These are phyloP conservation scores for Teinopalpus imperialis DNA, from an alignment of 2,888 invertebrate species.

Conservation along the genomic window DNA sequence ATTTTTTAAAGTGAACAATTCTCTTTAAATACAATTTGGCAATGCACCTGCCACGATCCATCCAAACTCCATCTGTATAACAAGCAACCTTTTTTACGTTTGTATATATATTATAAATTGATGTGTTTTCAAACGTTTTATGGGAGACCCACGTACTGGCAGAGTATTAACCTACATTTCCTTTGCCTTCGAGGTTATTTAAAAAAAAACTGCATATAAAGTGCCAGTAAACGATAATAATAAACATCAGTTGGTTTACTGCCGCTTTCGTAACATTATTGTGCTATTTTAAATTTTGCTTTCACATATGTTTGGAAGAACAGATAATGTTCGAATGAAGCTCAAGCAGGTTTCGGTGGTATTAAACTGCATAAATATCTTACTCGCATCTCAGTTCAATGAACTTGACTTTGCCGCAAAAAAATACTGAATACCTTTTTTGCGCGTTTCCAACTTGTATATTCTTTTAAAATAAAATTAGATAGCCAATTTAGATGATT, in stretches of 20 bases:
- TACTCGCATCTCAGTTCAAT: constrained; percentile 10
- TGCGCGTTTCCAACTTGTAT: background rate
- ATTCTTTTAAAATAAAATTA: constrained; percentile 3
- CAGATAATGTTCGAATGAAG: background rate
- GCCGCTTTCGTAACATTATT: too few relatives aligned
- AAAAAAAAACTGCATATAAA: constrained; percentile 1
- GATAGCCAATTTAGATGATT: constrained; percentile 5
- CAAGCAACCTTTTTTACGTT: background rate
- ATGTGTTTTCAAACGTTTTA: constrained; percentile 19
- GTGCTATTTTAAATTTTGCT: too few relatives aligned
- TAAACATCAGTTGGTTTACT: too few relatives aligned
- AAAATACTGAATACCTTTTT: constrained; percentile 17
- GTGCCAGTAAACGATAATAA: background rate
- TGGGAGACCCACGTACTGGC: constrained; percentile 8
- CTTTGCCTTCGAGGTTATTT: background rate
- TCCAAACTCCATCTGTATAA: constrained; percentile 1
- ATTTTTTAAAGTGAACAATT: too few relatives aligned
- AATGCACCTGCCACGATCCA: constrained; percentile 9
- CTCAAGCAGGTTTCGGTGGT: constrained; percentile 4
- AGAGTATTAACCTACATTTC: constrained; percentile 19
- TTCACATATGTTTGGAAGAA: too few relatives aligned
- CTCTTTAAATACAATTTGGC: constrained; percentile 13
- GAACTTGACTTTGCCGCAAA: constrained; percentile 10
- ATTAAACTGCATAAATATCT: constrained; percentile 13
- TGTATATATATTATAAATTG: constrained; percentile 7